Base-by-base conservation (phyloP, 1,140 invertebrate species). In the Frieseomelitta varia region DNA sequence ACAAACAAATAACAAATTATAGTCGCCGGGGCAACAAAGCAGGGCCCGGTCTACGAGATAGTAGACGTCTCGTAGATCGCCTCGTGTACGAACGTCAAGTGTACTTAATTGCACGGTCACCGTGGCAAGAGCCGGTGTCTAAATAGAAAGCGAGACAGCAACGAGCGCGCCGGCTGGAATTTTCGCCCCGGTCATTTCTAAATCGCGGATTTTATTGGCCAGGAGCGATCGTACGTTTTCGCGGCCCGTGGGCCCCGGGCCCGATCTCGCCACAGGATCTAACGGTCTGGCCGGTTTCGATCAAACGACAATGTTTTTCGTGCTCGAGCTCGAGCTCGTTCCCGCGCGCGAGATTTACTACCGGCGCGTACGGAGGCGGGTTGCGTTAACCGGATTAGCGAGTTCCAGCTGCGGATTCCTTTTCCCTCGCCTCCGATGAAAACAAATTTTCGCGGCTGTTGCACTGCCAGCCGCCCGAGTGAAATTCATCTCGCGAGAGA, bases 91-190 rank as follows among this genome's bases (percentile, higher is more conserved):
- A 61, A 79, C 81, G 76, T 84, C 81, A 79, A 79, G 81, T 79
- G 81, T 79, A 78, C 55, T 84, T 84, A 84, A 84, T 84, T 84
- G 81, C 51, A 72, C 81, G 81, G 75, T 79, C 81, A 79, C 81
- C 76, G 67, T 84, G 81, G 81, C 81, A 61, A 55, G 81, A 79
- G 71, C 75, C 75, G 76, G 81, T 75, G 72, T 79, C 39, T 8
- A 47, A 79, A 58, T 84, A 79, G 81, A 84, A 84, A 84, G 81
- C 71, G 63, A 84, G 81, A 79, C 76, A 12, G 27, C 58, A 55
- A 30, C 51, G n/a, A 27, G 63, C n/a, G 27, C 15, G 56, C 15
- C 63, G 14, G 10, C 12, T 55, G 69, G 79, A 75, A 81, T 75
- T 72, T 77, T 47, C 6, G 8, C 74, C 55, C 63, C 34, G 74